These are phyloP conservation scores for Oreocharis arfaki DNA, from an alignment of 2,113 vertebrate species.

Conservation along the genomic window DNA sequence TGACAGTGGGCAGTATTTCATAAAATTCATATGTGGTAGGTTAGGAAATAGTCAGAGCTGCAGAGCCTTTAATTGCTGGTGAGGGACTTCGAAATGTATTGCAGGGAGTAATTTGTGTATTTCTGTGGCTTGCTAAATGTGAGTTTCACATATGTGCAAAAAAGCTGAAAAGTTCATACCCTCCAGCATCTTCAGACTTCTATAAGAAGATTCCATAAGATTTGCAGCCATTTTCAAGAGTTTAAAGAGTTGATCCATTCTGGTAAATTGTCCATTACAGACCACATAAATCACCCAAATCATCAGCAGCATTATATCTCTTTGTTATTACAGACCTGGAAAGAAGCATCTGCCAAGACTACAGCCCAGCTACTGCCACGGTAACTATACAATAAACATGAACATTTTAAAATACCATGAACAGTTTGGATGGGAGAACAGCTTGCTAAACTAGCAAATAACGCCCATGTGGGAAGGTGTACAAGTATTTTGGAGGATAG, in stretches of 20 bases:
- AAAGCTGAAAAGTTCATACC: not conserved
- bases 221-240: not conserved
- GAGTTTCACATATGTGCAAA: not conserved
- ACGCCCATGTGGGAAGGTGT: not conserved
- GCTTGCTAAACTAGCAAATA: not conserved
- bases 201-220: not conserved
- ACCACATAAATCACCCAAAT: not conserved
- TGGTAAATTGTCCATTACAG: not conserved
- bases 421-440: not conserved
- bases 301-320: not conserved
- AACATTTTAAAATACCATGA: not conserved
- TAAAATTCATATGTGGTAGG: not conserved
- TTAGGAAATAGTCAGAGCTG: not conserved
- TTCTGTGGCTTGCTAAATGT: not conserved
- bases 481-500: not conserved
- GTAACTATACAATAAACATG: not conserved
- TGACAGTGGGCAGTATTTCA: not conserved
- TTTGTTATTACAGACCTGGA: not conserved
- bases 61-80: not conserved
- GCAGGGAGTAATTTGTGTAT: not conserved
- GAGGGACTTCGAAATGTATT: not conserved
- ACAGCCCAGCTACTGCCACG: not conserved
- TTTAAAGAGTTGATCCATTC: not conserved
- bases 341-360: not conserved
- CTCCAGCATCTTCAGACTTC: not conserved